phyloP scores from a whole-genome alignment of 2,797 vertebrate species.

The Labroides dimidiatus region DNA sequence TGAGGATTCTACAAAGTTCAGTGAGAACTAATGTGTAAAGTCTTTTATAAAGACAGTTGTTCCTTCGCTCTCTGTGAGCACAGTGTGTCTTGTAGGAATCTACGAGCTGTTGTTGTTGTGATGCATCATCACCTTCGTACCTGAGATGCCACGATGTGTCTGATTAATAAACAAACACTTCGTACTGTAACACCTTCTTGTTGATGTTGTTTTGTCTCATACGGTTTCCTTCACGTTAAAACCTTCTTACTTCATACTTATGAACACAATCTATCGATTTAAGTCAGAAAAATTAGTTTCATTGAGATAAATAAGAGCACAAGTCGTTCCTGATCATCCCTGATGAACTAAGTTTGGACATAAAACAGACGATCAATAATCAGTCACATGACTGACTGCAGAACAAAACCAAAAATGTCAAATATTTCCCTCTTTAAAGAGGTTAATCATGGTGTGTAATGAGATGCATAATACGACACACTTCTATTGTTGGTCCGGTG shows the following conservation, averaged over 20 bases:
- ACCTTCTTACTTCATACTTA: too few relatives aligned
- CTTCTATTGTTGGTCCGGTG: conserved; percentile 2
- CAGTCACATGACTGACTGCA: too few relatives aligned
- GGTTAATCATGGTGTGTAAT: background rate
- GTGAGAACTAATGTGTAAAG: conserved; percentile 9
- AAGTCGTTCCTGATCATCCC: too few relatives aligned
- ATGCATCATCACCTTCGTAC: background rate
- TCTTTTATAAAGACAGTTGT: conserved; percentile 40
- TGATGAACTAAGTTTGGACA: too few relatives aligned
- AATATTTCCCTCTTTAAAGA: too few relatives aligned
- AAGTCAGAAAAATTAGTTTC: too few relatives aligned
- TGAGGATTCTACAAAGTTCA: background rate
- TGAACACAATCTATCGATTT: too few relatives aligned
- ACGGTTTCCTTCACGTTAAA: background rate
- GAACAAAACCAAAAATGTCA: background rate
- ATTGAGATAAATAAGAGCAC: too few relatives aligned
- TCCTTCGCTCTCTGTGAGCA: conserved; percentile 20
- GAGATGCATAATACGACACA: background rate
- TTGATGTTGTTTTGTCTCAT: background rate
- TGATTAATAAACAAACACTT: background rate
- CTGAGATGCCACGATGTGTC: too few relatives aligned
- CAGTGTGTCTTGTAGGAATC: conserved; percentile 1
- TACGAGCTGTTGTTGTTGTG: background rate
- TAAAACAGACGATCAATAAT: too few relatives aligned
- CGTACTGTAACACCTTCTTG: background rate